A percentile compares a stretch with the other conserved stretches of the same genome.
Evolutionary conservation across 2,888 invertebrate species (phyloP).

Genomic region (Dynastes maya): DNA sequence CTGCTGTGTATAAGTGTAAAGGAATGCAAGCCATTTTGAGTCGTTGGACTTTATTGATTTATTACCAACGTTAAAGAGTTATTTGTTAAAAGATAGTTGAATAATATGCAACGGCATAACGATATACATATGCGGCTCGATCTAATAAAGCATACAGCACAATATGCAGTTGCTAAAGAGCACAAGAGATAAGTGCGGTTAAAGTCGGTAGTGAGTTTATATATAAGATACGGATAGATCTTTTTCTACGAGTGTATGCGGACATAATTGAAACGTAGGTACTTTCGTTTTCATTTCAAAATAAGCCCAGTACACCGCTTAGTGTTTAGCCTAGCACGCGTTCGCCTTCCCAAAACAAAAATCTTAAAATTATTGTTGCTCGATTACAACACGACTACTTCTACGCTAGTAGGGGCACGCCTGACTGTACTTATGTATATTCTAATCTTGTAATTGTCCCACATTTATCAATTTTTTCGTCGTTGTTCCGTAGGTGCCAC

Average conservation of each 20-base stretch:
- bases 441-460: slow-evolving; percentile 58
- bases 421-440: slow-evolving; percentile 47
- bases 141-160: slow-evolving; percentile 3
- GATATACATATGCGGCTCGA: background rate
- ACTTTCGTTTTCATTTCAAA: slow-evolving; percentile 49
- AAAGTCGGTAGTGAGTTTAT: slow-evolving; percentile 16
- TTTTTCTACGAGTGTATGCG: background rate
- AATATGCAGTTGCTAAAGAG: background rate
- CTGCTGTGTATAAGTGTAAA: background rate
- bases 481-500: background rate
- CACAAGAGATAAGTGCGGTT: slow-evolving; percentile 26
- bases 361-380: slow-evolving; percentile 55
- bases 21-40: slow-evolving; percentile 4
- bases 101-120: background rate
- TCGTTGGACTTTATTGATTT: slow-evolving; percentile 10
- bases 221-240: background rate
- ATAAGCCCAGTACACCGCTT: slow-evolving; percentile 46
- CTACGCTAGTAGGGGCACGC: slow-evolving; percentile 51
- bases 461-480: slow-evolving; percentile 51
- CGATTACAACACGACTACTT: slow-evolving; percentile 51
- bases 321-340: slow-evolving; percentile 5
- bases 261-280: slow-evolving; percentile 37
- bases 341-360: slow-evolving; percentile 43
- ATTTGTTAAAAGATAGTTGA: slow-evolving; percentile 23
- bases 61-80: slow-evolving; percentile 14